Evolutionary conservation across 2,113 vertebrate genomes (phyloP), one percentile per base, ranked within the genome.

Genomic region (Dendropsophus ebraccatus): DNA sequence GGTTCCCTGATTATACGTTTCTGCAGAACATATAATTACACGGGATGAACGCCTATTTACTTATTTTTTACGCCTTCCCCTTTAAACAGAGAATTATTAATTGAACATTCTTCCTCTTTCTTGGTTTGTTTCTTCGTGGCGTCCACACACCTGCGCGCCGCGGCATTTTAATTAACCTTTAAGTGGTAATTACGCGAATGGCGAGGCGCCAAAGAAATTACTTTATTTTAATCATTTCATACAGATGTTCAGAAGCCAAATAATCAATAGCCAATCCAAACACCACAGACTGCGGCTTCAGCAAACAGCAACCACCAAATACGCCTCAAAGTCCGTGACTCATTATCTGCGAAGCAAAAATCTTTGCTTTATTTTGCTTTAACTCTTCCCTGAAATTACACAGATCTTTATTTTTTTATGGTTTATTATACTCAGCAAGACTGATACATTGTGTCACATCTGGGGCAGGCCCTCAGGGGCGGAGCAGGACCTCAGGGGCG

Each of bases 111-210:
- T 58, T 37, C 4, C 35, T 30, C 60, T 83, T 32, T 80, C 56
- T 30, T 69, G 5, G 10, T 45, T 10, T 0, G 89, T 88, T 89
- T 87, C 75, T 90, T 87, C 90, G 88, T 87, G 88, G 83, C 62
- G 90, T 92, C 84, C 76, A 88, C 87, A 87, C 81, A 92, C 89
- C 89, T 90, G 88, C 79, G 88, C 88, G 86, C 77, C 87, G 88
- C 88, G 88, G 89, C 90, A 90, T 87, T 89, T 93, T 91, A 91
- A 92, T 91, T 92, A 92, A 91, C 89, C 88, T 92, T 92, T 91
- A 93, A 91, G 91, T 91, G 78, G 89, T 91, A 91, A 92, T 92
- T 91, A 91, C 91, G 88, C 90, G 73, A 65, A 67, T 90, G 90
- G 91, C 89, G 87, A n/a, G 73, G 32, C 30, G 25, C 74, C 84